These are phyloP conservation scores for Tryphoninae sp. DNA, from an alignment of 2,888 invertebrate species.

Conservation along the genomic window DNA sequence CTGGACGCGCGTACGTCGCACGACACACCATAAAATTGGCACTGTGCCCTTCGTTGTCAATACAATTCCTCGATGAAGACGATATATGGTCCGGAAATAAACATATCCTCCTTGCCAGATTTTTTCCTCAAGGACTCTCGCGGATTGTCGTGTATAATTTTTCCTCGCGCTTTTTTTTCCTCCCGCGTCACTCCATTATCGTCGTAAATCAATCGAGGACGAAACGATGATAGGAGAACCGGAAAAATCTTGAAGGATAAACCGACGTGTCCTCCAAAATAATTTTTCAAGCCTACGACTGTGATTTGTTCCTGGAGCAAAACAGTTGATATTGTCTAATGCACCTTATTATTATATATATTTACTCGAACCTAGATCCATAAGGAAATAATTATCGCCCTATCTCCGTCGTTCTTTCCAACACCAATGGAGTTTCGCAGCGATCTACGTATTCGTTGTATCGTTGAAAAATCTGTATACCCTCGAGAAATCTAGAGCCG, in stretches of 20 bases:
- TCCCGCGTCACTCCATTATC: constrained; percentile 10
- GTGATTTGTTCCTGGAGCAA: constrained; percentile 18
- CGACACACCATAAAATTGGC: constrained; percentile 36
- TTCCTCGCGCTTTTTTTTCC: constrained; percentile 8
- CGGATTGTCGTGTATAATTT: constrained; percentile 11
- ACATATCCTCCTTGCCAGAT: constrained; percentile 13
- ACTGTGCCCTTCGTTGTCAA: constrained; percentile 34
- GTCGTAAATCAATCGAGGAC: constrained; percentile 52
- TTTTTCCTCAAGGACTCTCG: background rate
- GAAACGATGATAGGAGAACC: constrained; percentile 9
- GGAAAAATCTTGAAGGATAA: constrained; percentile 55
- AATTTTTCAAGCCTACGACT: constrained; percentile 3
- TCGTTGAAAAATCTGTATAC: constrained; percentile 28
- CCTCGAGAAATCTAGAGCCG: constrained; percentile 67
- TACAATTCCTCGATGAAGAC: background rate
- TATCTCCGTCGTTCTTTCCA: constrained; percentile 3
- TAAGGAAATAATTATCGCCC: constrained; percentile 69
- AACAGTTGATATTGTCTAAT: constrained; percentile 32
- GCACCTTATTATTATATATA: background rate
- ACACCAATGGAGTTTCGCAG: constrained; percentile 22
- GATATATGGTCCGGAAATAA: constrained; percentile 21
- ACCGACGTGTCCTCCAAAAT: constrained; percentile 28
- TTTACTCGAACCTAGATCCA: constrained; percentile 31
- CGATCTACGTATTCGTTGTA: background rate
- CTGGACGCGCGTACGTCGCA: constrained; percentile 36